Evolutionary conservation across 2,797 vertebrate genomes (phyloP).

Genomic region (Notolepis coatsorum): DNA sequence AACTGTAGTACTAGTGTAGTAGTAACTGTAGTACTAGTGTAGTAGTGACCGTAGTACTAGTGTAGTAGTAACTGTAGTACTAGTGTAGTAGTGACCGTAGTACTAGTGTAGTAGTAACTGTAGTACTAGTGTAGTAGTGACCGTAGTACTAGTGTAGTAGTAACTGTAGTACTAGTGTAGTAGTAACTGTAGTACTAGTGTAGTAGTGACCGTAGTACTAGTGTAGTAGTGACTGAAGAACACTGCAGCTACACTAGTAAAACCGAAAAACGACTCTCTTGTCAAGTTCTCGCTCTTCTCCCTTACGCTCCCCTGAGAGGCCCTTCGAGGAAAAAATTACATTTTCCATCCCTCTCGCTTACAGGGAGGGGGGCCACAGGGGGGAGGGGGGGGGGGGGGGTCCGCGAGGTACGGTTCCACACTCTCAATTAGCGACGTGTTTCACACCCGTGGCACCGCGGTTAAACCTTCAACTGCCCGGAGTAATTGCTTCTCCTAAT

Average conservation of each 20-base stretch:
- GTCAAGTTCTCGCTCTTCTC: not conserved
- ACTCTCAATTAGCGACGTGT: slow-evolving; percentile 60
- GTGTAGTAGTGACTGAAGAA: not conserved
- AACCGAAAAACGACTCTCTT: not conserved
- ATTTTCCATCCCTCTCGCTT: slow-evolving; percentile 18
- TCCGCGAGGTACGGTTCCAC: slow-evolving; percentile 35
- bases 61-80: too few species aligned
- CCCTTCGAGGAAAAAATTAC: slow-evolving; percentile 21
- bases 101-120: too few species aligned
- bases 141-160: too few species aligned
- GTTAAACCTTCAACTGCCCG: slow-evolving; percentile 68
- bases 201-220: too few species aligned
- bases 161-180: too few species aligned
- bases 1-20: too few species aligned
- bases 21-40: too few species aligned
- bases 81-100: too few species aligned
- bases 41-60: too few species aligned
- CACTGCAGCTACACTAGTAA: not conserved
- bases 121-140: too few species aligned
- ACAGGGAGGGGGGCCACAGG: slow-evolving; percentile 36
- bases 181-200: too few species aligned
- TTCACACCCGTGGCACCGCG: slow-evolving; percentile 36
- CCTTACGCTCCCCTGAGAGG: slow-evolving; percentile 18
- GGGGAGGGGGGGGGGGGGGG: slow-evolving; percentile 36
- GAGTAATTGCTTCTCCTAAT: slow-evolving; percentile 77